Percentiles rank a stretch among this genome's conserved stretches.
These are phyloP conservation scores for Leucophenga varia DNA, from an alignment of 1,140 invertebrate species.

Conservation along the genomic window DNA sequence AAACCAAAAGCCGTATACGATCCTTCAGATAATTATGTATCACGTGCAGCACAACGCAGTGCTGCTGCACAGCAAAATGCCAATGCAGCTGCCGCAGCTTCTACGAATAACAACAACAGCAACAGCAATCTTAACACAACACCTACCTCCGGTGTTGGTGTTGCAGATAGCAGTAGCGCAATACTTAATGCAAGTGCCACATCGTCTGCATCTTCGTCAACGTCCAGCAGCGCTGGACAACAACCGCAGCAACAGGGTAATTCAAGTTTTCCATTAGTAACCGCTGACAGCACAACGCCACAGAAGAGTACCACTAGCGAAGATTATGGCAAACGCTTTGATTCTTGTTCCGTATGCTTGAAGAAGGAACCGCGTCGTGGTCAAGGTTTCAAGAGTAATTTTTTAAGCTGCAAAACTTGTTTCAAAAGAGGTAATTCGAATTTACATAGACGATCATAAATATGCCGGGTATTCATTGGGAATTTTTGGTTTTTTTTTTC, in stretches of 20 bases:
- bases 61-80: neutral
- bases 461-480: too few species aligned
- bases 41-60: conserved; percentile 51
- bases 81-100: neutral
- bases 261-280: neutral
- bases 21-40: conserved; percentile 71
- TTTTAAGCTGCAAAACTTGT: conserved; percentile 36
- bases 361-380: conserved; percentile 36
- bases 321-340: conserved; percentile 8
- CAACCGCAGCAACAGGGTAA: neutral
- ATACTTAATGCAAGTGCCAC: neutral
- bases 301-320: neutral
- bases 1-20: conserved; percentile 68
- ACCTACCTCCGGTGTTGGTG: too few species aligned
- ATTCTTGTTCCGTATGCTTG: conserved; percentile 38
- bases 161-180: too few species aligned
- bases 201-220: neutral
- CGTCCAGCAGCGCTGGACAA: neutral
- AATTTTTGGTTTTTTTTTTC: too few species aligned
- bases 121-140: neutral
- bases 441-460: too few species aligned
- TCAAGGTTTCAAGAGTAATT: conserved; percentile 40
- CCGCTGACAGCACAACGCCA: conserved; percentile 2
- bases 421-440: too few species aligned
- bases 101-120: conserved; percentile 1